Percentiles rank a stretch among this genome's conserved stretches.
phyloP scores from a whole-genome alignment of 2,797 vertebrate species.

The Enteromius thamalakanensis region DNA sequence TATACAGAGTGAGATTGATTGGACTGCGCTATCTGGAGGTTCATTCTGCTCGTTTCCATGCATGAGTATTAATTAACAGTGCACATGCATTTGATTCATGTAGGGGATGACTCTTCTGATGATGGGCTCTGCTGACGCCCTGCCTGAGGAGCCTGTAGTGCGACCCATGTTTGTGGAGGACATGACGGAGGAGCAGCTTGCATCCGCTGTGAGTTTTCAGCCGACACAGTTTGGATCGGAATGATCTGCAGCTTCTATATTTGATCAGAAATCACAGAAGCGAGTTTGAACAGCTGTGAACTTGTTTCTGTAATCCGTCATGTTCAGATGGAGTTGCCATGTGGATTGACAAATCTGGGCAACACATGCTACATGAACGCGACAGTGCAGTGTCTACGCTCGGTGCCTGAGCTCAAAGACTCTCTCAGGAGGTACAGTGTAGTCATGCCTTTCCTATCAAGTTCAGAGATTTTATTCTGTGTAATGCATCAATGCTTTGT shows the following conservation, averaged over 20 bases:
- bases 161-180: constrained; percentile 97
- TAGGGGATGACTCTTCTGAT: constrained; percentile 98
- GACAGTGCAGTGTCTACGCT: constrained; percentile 98
- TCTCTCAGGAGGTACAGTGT: constrained; percentile 86
- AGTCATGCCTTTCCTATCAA: background rate
- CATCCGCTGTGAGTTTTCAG: constrained; percentile 88
- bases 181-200: constrained; percentile 99
- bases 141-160: constrained; percentile 91
- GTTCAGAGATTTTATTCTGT: background rate
- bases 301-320: background rate
- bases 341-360: constrained; percentile 95
- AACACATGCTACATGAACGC: constrained; percentile 99
- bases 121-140: constrained; percentile 97
- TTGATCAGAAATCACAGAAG: background rate
- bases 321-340: constrained; percentile 93
- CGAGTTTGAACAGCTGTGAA: background rate
- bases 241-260: background rate
- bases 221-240: background rate
- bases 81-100: constrained; percentile 4
- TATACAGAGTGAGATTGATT: background rate
- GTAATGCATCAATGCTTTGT: background rate
- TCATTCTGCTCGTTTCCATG: no score
- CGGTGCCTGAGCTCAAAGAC: constrained; percentile 95
- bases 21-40: background rate
- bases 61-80: no score